Evolutionary conservation across 2,797 vertebrate species (phyloP), one percentile per base, ranked within the genome.

Genomic region (Acipenser transmontanus): DNA sequence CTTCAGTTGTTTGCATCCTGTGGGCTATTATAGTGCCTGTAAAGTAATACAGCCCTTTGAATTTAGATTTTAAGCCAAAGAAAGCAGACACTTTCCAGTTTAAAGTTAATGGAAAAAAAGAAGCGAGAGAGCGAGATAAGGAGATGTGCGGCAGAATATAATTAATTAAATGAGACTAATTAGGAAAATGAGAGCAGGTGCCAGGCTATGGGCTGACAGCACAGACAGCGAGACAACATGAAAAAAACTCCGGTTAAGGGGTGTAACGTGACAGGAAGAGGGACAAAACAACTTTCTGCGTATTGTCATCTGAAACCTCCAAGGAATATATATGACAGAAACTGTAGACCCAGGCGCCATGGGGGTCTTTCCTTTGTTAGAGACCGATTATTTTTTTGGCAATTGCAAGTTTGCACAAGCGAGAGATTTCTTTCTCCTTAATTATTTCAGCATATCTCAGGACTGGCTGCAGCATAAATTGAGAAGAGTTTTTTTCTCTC

Each of bases 91-190:
- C 64, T 61, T 65, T 61, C 63, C 62, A 67, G 65, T 67, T 64
- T 70, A 70, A 70, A 70, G 69, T 64, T 57, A 51, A 54, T 59
- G 66, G 54, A 51, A 56, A 66, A 80, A 79, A 78, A 34, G 34
- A 34, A 3, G 34, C 34, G 81, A 82, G 72, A 70, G 73, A 73
- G 66, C 77, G 74, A 77, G 81, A 84, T 78, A 78, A 82, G 81
- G 77, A 81, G 87, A 87, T 84, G 82, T 81, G 84, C 83, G 80
- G 88, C 81, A 73, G 87, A 86, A 90, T 91, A 89, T 91, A 90
- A 91, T 93, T 91, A 92, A 92, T 91, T 88, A 92, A 92, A 92
- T 85, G 79, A 84, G 86, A 89, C 89, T 93, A 93, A 93, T 93
- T 92, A 91, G 90, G 86, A 92, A 91, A 84, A 86, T 84, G 87